Evolutionary conservation across 1,140 invertebrate species (phyloP), one percentile per base, ranked within the genome.

Genomic region (Scaptodrosophila lebanonensis): DNA sequence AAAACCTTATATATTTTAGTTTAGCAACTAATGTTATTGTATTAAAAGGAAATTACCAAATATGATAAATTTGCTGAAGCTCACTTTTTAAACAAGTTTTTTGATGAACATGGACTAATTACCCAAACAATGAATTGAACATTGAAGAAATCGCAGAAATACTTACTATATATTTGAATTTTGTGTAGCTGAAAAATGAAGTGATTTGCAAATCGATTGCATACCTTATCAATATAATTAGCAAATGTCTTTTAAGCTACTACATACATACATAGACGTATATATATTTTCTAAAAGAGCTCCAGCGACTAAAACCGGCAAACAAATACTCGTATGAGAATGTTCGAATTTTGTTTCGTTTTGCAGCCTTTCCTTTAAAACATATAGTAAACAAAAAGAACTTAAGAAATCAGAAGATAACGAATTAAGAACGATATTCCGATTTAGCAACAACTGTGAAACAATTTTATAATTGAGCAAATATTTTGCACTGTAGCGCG

Each of bases 401-500:
- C 18, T 2, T 6, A n/a, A 22, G 45, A 53, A 7, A 42, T 22
- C 22, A 45, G 27, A 2, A 39, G 22, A 47, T 7, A 18, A 18
- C 48, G 36, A 52, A 12, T 4, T 48, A 47, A 38, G 18, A 39
- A 39, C 5, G n/a, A 27, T 5, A 22, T 15, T 36, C 13, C 13
- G 32, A n/a, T n/a, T 8, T 25, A 25, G 22, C 22, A 65, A 33
- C 30, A 77, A 71, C 72, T 77, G 72, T 79, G 73, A 79, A 77
- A 58, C 39, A 65, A 79, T 79, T 79, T 79, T 79, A 59, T 79
- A 72, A 64, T 63, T 76, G 53, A 62, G 73, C 73, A 79, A 79
- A 72, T 79, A 79, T 77, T 79, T 79, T 79, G 73, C 73, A 79
- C 73, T 65, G 67, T 79, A 79, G 64, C 58, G 64, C 73, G 73